These are phyloP conservation scores for Rhamphomyia laevipes DNA, from an alignment of 2,888 invertebrate genomes.

Conservation along the genomic window DNA sequence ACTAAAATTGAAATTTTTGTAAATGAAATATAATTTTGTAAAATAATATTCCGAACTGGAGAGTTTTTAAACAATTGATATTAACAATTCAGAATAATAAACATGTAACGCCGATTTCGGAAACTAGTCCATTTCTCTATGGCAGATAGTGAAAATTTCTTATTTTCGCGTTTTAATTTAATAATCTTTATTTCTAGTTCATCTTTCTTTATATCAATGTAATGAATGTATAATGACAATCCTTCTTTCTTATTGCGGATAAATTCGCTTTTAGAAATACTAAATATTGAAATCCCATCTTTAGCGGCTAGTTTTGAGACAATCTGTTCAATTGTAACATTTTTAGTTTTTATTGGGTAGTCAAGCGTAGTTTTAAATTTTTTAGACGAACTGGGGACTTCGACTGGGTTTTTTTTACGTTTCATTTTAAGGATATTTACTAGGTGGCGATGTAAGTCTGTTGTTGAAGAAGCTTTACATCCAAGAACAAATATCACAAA, in stretches of 20 bases:
- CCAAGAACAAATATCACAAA: not conserved
- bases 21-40: not conserved
- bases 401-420: not conserved
- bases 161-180: not conserved
- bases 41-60: not conserved
- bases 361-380: not conserved
- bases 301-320: not conserved
- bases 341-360: not conserved
- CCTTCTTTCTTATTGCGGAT: not conserved
- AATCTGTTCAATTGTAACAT: not conserved
- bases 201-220: not conserved
- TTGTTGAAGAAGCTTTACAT: slow-evolving; percentile 2
- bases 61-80: not conserved
- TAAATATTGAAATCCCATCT: slow-evolving; percentile 1
- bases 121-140: slow-evolving; percentile 5
- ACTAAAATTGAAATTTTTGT: too few species aligned
- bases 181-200: not conserved
- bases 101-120: slow-evolving; percentile 2
- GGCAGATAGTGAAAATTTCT: not conserved
- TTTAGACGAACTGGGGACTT: not conserved
- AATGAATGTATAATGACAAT: not conserved
- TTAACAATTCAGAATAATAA: not conserved
- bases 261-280: slow-evolving; percentile 1
- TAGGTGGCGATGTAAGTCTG: slow-evolving; percentile 3
- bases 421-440: not conserved